Base-by-base conservation (phyloP, 2,888 invertebrate species). In the Ormia ochracea region DNA sequence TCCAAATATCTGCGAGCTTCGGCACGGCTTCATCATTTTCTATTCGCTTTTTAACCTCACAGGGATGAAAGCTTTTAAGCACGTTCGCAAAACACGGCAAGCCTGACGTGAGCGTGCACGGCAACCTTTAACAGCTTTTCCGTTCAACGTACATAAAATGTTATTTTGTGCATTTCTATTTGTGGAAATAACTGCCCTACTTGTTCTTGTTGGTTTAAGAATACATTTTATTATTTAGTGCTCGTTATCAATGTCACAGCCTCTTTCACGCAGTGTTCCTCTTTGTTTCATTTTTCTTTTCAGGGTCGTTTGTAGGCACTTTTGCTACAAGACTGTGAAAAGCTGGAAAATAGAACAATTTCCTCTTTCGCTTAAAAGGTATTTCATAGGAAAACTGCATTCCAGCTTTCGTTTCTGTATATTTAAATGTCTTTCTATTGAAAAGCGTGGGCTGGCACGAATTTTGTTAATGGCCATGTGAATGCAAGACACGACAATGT, bases 201-300 rank as follows among this genome's bases (percentile, higher is more conserved):
- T 65, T 38, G 45, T 50, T 50, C n/a, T 36, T 50, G 36, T 65
- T 50, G 36, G 12, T 65, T 33, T 23, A 14, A 5, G 45, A n/a
- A 33, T 63, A 48, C 31, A 63, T 36, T 65, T n/a, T 33, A 21
- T 50, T 50, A 28, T 61, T 65, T 50, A 12, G 5, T 50, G 10
- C 10, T 6, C 28, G 41, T 3, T 41, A 26, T 36, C 14, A 26
- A 17, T 23, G 1, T 36, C 4, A 3, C 21, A 21, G 26, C 36
- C 23, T 26, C 50, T 50, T 9, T n/a, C 36, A 4, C 10, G 17
- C 36, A 26, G 10, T 23, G 17, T 26, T 65, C 26, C 33, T 43
- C 14, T 3, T 28, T 41, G 21, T 28, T 45, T 28, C n/a, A 4
- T 31, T 9, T 17, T 26, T 10, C 31, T 38, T 56, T 41, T 59